Conservation (phyloP, 2,888 invertebrate species). For the Tipula vernalis region DNA sequence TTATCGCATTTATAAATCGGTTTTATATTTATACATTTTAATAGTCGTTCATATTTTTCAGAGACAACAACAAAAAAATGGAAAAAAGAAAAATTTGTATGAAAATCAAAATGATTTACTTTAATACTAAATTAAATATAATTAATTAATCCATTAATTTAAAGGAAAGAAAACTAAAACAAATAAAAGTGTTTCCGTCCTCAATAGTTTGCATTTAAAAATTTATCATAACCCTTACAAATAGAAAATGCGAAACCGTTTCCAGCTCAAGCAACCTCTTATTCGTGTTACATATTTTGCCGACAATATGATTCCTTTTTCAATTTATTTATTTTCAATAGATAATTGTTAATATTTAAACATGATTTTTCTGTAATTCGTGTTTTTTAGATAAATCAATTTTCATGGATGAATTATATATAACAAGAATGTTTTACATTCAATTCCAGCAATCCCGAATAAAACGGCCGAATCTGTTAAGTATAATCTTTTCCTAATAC, state of each 20-base stretch:
- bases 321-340: neutral
- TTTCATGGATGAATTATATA: too few relatives aligned
- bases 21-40: neutral
- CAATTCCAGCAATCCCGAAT: too few relatives aligned
- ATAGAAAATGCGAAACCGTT: neutral
- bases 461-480: too few relatives aligned
- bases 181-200: conserved; percentile 11
- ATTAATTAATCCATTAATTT: neutral
- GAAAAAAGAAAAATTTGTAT: neutral
- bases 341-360: neutral
- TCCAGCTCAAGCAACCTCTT: conserved; percentile 8
- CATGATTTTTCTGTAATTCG: too few relatives aligned
- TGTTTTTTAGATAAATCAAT: too few relatives aligned
- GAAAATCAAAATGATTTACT: neutral
- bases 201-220: neutral
- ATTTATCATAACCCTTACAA: neutral
- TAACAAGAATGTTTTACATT: too few relatives aligned
- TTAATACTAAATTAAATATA: neutral
- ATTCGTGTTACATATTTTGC: neutral
- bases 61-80: neutral
- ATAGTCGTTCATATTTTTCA: neutral
- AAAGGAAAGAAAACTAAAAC: neutral
- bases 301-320: too few relatives aligned
- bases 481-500: too few relatives aligned
- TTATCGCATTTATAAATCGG: conserved; percentile 4